These are phyloP conservation scores for Drosophila niveifrons DNA, from an alignment of 2,888 invertebrate genomes.

Conservation along the genomic window DNA sequence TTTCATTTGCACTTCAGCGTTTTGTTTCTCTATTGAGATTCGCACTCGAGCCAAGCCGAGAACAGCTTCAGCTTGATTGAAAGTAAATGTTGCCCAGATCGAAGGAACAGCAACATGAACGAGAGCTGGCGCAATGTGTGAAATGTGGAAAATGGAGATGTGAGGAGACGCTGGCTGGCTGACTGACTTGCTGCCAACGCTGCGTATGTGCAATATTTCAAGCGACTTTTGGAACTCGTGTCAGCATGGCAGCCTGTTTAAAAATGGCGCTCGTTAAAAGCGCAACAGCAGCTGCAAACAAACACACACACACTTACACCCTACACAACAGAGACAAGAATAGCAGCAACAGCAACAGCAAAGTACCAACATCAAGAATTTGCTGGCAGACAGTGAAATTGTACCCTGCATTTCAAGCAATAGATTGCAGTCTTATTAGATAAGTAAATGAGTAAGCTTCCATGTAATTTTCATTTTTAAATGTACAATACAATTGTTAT, in stretches of 20 bases:
- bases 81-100: slow-evolving; percentile 63
- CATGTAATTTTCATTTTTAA: background rate
- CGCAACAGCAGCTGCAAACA: slow-evolving; percentile 45
- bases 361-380: slow-evolving; percentile 45
- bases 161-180: slow-evolving; percentile 1
- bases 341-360: slow-evolving; percentile 1
- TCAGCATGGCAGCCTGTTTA: slow-evolving; percentile 50
- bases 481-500: too few species aligned
- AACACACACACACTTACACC: slow-evolving; percentile 1
- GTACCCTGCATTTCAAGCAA: slow-evolving; percentile 5
- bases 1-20: slow-evolving; percentile 68
- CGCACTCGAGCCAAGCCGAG: slow-evolving; percentile 35
- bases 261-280: slow-evolving; percentile 65
- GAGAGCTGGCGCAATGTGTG: background rate
- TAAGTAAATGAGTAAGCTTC: background rate
- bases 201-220: slow-evolving; percentile 70
- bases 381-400: slow-evolving; percentile 16
- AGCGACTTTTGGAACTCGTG: slow-evolving; percentile 51
- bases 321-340: slow-evolving; percentile 24
- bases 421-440: background rate
- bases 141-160: slow-evolving; percentile 8
- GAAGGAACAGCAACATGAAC: slow-evolving; percentile 30
- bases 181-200: slow-evolving; percentile 21
- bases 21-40: slow-evolving; percentile 61
- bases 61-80: slow-evolving; percentile 58